Evolutionary conservation across 2,888 invertebrate genomes (phyloP), one percentile per base, ranked within the genome.

Genomic region (Drosophila longiperda): DNA sequence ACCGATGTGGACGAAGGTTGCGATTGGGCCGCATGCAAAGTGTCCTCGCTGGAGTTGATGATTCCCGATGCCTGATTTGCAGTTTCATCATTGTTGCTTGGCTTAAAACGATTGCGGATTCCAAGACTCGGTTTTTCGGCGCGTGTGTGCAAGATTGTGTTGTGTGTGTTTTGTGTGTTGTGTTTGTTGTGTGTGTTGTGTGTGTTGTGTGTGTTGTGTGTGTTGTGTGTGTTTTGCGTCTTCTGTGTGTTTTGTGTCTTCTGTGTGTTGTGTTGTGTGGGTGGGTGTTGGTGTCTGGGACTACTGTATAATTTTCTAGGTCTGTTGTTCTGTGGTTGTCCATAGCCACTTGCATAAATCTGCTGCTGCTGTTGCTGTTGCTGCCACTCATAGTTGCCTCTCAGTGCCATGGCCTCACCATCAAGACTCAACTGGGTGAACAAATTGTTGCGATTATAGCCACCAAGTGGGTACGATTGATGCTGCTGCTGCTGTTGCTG

Each of bases 21-120:
- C 8, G 80, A 71, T n/a, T 75, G 84, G 3, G 70, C 61, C 3
- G 77, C 48, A 23, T 83, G 75, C 57, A 87, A 50, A 2, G 84
- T 75, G 36, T 87, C 89, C 70, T 87, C 86, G 75, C 87, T 89
- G 36, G 86, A 89, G 48, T 63, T 82, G 29, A 86, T 87, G 20
- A 79, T 72, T 36, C 65, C 53, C 20, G 78, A 23, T 9, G 38
- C 8, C 11, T 32, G 23, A 32, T 34, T 45, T 8, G 0, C 15
- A 23, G 15, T 45, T 8, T 45, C 20, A 9, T 11, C 29, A 34
- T 20, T 36, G 15, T 33, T 40, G 20, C 38, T 54, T 15, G 40
- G 49, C 42, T 62, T 63, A 54, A 17, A 72, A 8, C 34, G 79
- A 17, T 49, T 32, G 23, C 55, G 60, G 26, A 73, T 6, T 7